These are phyloP conservation scores for Pipistrellus kuhlii DNA, from an alignment of 2,797 vertebrate species.

Conservation along the genomic window DNA sequence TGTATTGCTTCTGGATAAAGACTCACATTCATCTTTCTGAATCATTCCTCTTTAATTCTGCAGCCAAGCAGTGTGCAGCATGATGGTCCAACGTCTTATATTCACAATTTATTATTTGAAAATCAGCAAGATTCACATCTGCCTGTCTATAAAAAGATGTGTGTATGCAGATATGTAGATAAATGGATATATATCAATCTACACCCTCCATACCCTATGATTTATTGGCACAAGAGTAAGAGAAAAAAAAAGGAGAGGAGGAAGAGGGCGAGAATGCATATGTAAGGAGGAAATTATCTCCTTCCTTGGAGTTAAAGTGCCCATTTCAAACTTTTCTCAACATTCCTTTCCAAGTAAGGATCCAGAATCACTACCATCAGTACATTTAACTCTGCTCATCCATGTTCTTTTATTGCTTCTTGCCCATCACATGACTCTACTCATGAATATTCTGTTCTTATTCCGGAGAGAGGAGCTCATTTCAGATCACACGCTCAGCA, in stretches of 20 bases:
- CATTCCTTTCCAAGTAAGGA: background rate
- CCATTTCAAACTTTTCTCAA: background rate
- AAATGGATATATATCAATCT: background rate
- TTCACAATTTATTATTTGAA: slow-evolving; percentile 21
- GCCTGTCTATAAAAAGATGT: background rate
- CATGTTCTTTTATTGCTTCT: background rate
- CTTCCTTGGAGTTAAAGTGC: background rate
- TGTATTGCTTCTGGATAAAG: slow-evolving; percentile 4
- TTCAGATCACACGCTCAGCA: background rate
- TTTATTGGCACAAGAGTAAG: background rate
- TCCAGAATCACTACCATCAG: background rate
- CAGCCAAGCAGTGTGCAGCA: background rate
- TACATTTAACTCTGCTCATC: background rate
- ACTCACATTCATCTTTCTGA: slow-evolving; percentile 7
- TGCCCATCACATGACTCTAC: background rate
- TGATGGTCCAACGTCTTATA: background rate
- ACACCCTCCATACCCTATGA: background rate
- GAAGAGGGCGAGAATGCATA: background rate
- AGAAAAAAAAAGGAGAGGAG: background rate
- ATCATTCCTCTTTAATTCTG: slow-evolving; percentile 34
- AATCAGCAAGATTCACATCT: slow-evolving; percentile 43
- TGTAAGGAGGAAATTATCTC: background rate
- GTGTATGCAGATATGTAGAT: background rate
- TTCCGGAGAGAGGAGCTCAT: background rate
- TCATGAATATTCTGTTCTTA: slow-evolving; percentile 43